Evolutionary conservation across 2,113 vertebrate genomes (phyloP).

Genomic region (Bubo blakistoni): DNA sequence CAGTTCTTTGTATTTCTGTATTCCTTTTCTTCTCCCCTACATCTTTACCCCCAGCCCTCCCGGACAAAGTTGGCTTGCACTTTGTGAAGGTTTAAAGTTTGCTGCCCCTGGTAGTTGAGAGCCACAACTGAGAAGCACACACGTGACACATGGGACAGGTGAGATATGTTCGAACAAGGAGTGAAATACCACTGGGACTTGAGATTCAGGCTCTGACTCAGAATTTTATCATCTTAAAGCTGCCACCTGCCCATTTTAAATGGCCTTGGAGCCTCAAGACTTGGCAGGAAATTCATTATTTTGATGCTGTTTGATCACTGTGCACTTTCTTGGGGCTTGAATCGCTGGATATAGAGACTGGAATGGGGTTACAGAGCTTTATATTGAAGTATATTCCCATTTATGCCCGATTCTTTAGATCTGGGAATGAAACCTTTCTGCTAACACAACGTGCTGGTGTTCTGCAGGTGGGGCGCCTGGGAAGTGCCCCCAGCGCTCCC

Average conservation of each 20-base stretch:
- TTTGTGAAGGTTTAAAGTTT: neutral
- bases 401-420: neutral
- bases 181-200: neutral
- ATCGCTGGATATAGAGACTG: neutral
- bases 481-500: neutral
- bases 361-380: slow-evolving; percentile 2
- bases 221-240: slow-evolving; percentile 10
- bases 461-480: neutral
- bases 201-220: neutral
- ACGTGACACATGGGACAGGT: neutral
- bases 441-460: rapidly evolving
- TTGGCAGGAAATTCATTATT: slow-evolving; percentile 1
- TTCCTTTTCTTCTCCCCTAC: neutral
- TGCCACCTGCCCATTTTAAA: neutral
- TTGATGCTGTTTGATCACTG: slow-evolving; percentile 35
- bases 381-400: neutral
- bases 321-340: slow-evolving; percentile 22
- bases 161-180: neutral
- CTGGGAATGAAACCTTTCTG: neutral
- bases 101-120: rapidly evolving
- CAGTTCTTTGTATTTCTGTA: neutral
- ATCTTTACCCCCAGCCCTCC: neutral
- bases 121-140: neutral
- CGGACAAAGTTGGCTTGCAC: neutral
- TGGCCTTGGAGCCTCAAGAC: neutral